Conservation (phyloP, 1,140 invertebrate genomes). For the Zaprionus lachaisei region DNA sequence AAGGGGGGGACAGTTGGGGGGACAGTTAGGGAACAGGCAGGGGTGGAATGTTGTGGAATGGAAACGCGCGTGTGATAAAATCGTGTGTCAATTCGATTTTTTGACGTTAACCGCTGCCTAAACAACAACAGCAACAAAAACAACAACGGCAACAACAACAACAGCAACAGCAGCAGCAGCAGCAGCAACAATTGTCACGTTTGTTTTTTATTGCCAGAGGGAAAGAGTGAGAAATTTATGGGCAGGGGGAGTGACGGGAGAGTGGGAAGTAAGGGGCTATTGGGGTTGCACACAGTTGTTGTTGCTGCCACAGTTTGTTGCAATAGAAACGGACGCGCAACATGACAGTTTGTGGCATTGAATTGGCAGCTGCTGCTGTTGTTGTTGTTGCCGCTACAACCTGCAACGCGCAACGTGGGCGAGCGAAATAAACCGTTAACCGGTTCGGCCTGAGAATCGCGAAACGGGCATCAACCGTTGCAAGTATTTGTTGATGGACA, state of each 20-base stretch:
- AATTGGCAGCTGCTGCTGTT: constrained; percentile 71
- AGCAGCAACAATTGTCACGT: background rate
- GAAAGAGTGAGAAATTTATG: background rate
- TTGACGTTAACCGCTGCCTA: constrained; percentile 78
- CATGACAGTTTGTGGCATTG: constrained; percentile 76
- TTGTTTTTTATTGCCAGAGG: constrained; percentile 46
- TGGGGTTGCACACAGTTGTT: background rate
- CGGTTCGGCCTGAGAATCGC: constrained; percentile 24
- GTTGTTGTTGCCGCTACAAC: constrained; percentile 28
- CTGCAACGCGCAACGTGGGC: constrained; percentile 35
- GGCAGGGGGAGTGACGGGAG: no score
- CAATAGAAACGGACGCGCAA: constrained; percentile 76
- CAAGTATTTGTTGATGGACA: constrained; percentile 18
- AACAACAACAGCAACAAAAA: constrained; percentile 66
- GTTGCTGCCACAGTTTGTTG: constrained; percentile 54
- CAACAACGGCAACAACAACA: constrained; percentile 4
- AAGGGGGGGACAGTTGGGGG: background rate
- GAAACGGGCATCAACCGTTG: constrained; percentile 10
- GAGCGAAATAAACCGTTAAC: constrained; percentile 42
- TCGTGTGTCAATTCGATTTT: constrained; percentile 80
- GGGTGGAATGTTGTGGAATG: constrained; percentile 28
- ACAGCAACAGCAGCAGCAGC: constrained; percentile 29
- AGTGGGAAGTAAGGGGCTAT: no score
- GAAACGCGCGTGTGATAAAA: constrained; percentile 69
- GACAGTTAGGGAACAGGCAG: no score